phyloP scores from a whole-genome alignment of 1,140 invertebrate species.

The Anoplolepis gracilipes region DNA sequence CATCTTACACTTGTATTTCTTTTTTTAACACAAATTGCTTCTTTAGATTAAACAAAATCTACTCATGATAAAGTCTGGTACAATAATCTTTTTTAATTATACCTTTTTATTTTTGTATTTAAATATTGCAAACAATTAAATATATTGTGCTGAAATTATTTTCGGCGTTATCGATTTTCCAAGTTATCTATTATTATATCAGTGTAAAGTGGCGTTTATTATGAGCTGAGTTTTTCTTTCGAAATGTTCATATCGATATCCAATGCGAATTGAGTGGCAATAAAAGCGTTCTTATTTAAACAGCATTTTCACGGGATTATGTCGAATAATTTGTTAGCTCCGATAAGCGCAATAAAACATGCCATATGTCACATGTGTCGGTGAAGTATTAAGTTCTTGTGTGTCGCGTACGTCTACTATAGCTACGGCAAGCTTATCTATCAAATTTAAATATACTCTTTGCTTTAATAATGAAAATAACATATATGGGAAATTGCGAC shows the following conservation, averaged over 20 bases:
- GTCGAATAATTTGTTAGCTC: conserved; percentile 51
- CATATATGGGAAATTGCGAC: neutral
- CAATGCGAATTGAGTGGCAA: conserved; percentile 42
- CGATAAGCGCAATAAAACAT: conserved; percentile 40
- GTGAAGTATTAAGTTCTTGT: conserved; percentile 55
- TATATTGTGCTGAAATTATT: neutral
- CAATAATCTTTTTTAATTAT: neutral
- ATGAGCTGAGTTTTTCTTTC: neutral
- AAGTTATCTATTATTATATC: conserved; percentile 5
- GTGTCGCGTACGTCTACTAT: neutral
- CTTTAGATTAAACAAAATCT: neutral
- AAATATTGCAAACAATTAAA: neutral
- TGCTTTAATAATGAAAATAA: conserved; percentile 36
- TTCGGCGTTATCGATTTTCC: neutral
- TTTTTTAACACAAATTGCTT: neutral
- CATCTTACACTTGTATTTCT: neutral
- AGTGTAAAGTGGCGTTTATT: neutral
- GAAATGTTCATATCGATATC: conserved; percentile 20
- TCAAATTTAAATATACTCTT: conserved; percentile 10
- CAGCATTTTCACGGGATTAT: conserved; percentile 35
- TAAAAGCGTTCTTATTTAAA: conserved; percentile 51
- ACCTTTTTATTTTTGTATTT: neutral
- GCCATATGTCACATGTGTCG: conserved; percentile 42
- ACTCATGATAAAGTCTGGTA: neutral
- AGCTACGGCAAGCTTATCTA: conserved; percentile 20